Percentiles rank a stretch among this genome's conserved stretches.
Conservation (phyloP, 2,113 vertebrate species). For the Piprites chloris region DNA sequence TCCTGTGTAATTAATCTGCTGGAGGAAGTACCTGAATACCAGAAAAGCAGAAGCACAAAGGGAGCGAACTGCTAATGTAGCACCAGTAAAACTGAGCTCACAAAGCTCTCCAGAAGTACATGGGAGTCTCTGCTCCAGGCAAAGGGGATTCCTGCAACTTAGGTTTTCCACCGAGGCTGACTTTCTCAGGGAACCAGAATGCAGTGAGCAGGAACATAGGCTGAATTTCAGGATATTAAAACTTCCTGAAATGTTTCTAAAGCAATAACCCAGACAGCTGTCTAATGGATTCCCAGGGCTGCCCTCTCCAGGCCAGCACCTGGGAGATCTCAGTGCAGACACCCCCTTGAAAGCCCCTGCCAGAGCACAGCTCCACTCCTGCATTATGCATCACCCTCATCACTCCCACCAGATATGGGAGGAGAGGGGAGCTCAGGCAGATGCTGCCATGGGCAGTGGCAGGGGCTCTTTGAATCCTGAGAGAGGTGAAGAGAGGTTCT, state of each 20-base stretch:
- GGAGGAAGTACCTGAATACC: neutral
- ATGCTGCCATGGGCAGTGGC: conserved; percentile 16
- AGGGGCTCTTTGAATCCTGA: neutral
- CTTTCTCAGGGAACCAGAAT: neutral
- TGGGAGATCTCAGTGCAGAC: neutral
- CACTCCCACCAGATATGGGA: neutral
- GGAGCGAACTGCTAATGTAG: neutral
- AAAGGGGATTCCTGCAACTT: neutral
- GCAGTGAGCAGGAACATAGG: neutral
- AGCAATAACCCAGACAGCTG: neutral
- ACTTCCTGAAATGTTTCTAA: neutral
- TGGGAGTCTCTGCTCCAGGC: neutral
- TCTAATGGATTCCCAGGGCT: neutral
- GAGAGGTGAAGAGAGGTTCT: conserved; percentile 5
- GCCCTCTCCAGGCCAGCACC: neutral
- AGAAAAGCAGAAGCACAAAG: neutral
- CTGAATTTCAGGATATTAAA: conserved; percentile 16
- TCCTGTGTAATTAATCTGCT: neutral
- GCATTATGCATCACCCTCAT: conserved; percentile 38
- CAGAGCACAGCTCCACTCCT: neutral
- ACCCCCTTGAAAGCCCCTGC: neutral
- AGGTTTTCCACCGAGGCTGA: neutral
- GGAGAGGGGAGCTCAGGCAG: neutral
- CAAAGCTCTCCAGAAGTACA: neutral
- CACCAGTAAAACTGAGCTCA: neutral